Evolutionary conservation across 2,888 invertebrate genomes (phyloP), one percentile per base, ranked within the genome.

Genomic region (Melanophora roralis): DNA sequence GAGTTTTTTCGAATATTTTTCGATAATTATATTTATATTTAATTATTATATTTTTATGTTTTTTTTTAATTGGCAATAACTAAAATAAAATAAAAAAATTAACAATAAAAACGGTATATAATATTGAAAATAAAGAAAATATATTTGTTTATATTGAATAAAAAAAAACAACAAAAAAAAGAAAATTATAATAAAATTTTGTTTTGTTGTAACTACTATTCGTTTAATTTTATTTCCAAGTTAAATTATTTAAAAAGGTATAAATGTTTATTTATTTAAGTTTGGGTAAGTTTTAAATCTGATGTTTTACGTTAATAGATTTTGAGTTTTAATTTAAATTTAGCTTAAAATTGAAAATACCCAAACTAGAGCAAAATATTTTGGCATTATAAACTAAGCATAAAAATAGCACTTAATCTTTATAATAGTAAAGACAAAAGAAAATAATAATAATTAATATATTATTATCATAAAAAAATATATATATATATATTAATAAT

Each of bases 401-500:
- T 82, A 81, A 75, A 80, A 78, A 81, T 78, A 83, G 68, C 73
- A 76, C 78, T 78, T 69, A 67, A 79, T 65, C 73, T 55, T 78
- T 82, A 53, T 76, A 72, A 34, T 76, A 64, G 76, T 76, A 64
- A 78, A 62, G 69, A 68, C 53, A 69, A 47, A 64, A 79, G 14
- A 43, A 76, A 76, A 75, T 67, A 32, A 62, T 55, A 64, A 77
- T 57, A 60, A 53, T 49, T 27, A 5, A 6, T 27, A n/a, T n/a
- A 77, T 68, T 14, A 53, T 51, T 32, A 21, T 45, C 43, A 32
- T 40, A 69, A 74, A 64, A 73, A 40, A 49, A 23, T 43, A 38
- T 38, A 21, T 60, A 60, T 60, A 21, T 72, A 62, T 60, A 36
- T 72, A 62, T 60, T 47, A 75, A 78, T 47, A 74, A 27, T 27